A percentile compares a stretch with the other conserved stretches of the same genome.
Evolutionary conservation across 2,888 invertebrate species (phyloP).

Genomic region (Eupithecia exiguata): DNA sequence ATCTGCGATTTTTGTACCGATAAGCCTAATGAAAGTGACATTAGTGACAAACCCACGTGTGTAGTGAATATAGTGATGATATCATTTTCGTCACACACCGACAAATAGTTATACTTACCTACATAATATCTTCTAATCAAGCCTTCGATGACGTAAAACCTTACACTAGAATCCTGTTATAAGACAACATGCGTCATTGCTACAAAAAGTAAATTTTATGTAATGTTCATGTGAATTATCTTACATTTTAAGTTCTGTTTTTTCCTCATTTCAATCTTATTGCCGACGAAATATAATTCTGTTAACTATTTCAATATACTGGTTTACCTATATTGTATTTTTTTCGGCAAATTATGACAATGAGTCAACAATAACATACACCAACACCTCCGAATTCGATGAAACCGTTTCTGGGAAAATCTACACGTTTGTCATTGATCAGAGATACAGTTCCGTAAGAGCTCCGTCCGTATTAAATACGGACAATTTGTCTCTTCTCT

Average conservation of each 20-base stretch:
- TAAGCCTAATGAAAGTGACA: background rate
- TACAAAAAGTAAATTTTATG: background rate
- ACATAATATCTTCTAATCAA: background rate
- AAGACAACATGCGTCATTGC: slow-evolving; percentile 1
- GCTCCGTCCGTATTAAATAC: no score
- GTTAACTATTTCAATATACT: background rate
- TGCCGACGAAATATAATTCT: background rate
- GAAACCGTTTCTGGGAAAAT: slow-evolving; percentile 38
- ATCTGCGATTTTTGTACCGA: background rate
- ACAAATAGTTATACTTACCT: background rate
- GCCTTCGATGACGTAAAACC: background rate
- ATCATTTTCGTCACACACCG: background rate
- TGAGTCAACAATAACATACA: slow-evolving; percentile 41
- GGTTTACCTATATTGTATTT: background rate
- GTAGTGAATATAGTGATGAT: no score
- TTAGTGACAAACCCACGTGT: background rate
- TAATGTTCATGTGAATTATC: background rate
- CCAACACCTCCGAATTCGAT: slow-evolving; percentile 34
- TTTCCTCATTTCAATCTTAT: background rate
- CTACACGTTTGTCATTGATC: slow-evolving; percentile 9
- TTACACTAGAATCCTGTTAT: background rate
- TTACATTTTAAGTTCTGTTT: background rate
- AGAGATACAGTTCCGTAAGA: background rate
- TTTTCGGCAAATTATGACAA: background rate
- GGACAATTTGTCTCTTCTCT: background rate